Evolutionary conservation across 2,888 invertebrate genomes (phyloP).

Genomic region (Ptychoptera contaminata): DNA sequence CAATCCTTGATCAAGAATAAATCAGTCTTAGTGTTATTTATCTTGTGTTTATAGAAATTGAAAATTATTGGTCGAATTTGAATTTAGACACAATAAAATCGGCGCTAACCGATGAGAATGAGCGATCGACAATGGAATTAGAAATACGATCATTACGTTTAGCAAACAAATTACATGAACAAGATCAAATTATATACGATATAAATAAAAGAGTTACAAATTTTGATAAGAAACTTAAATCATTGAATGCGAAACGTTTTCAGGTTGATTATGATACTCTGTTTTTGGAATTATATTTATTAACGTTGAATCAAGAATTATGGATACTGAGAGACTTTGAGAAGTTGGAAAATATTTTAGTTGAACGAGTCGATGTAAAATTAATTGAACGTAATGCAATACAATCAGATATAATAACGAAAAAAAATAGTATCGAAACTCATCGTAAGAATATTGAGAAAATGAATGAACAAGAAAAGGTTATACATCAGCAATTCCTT

Average conservation of each 20-base stretch:
- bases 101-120: not conserved
- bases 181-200: conserved; percentile 43
- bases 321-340: conserved; percentile 59
- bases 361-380: conserved; percentile 40
- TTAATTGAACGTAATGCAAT: conserved; percentile 37
- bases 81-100: not conserved
- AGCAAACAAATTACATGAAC: conserved; percentile 41
- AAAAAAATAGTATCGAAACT: conserved; percentile 36
- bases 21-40: no score
- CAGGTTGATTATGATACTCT: conserved; percentile 39
- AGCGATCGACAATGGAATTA: conserved; percentile 13
- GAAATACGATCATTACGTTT: conserved; percentile 19
- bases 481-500: conserved; percentile 39
- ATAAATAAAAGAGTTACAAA: conserved; percentile 41
- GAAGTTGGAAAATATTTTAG: conserved; percentile 45
- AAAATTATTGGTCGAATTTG: not conserved
- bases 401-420: conserved; percentile 33
- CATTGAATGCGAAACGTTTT: conserved; percentile 39
- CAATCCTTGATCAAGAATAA: no score
- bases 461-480: conserved; percentile 32
- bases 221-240: conserved; percentile 47
- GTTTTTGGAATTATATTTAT: conserved; percentile 45
- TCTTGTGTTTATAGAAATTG: no score
- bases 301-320: conserved; percentile 57
- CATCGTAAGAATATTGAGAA: conserved; percentile 31